phyloP scores from a whole-genome alignment of 2,113 vertebrate genomes.

The Xerus inauris region DNA sequence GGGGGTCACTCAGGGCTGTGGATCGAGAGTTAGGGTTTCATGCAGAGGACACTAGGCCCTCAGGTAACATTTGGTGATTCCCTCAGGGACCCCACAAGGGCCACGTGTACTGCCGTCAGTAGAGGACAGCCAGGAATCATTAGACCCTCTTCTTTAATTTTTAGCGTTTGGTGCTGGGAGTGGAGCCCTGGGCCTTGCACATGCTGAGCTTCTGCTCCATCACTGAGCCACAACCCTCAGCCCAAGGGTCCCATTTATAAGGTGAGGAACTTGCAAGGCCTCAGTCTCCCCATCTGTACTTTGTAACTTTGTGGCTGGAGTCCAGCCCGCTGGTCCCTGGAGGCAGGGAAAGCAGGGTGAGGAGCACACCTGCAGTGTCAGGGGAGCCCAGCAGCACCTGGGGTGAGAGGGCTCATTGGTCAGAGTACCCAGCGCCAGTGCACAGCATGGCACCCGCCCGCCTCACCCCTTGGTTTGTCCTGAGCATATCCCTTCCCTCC shows the following conservation, averaged over 20 bases:
- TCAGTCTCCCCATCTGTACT: not conserved
- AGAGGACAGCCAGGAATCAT: too few species aligned
- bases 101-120: accelerated
- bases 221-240: too few species aligned
- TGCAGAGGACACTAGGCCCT: not conserved
- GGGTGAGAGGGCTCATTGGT: not conserved
- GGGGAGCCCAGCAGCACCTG: too few species aligned
- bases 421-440: not conserved
- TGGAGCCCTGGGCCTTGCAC: not conserved
- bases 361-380: not conserved
- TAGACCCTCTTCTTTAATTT: not conserved
- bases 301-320: accelerated
- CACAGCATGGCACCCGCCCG: not conserved
- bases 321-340: not conserved
- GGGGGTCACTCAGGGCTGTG: not conserved
- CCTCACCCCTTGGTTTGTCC: not conserved
- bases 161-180: not conserved
- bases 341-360: not conserved
- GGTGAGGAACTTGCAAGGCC: not conserved
- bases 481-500: not conserved
- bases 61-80: too few species aligned
- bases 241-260: not conserved
- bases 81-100: not conserved
- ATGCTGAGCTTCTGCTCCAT: accelerated
- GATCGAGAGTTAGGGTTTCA: not conserved